Evolutionary conservation across 2,797 vertebrate genomes (phyloP), one percentile per base, ranked within the genome.

Genomic region (Glossophaga mutica): DNA sequence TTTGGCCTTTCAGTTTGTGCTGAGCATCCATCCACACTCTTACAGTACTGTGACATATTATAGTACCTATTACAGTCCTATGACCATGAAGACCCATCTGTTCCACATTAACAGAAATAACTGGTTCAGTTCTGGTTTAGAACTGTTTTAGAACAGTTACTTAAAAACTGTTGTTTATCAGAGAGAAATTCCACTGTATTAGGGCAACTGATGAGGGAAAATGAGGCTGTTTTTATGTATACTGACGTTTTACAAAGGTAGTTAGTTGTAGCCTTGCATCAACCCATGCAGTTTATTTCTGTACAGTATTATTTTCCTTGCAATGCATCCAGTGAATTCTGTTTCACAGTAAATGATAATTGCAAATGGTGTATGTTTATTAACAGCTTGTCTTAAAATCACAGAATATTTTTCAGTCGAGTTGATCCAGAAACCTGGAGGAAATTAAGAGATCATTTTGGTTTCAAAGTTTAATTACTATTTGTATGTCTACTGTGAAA

Each of bases 401-500:
- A 92, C 42, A 81, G 67, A 37, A 52, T 87, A 73, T 91, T 87
- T 87, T 91, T 83, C 71, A 91, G 32, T 65, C 39, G 94, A 73
- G 68, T 42, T 57, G 22, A 84, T 84, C 37, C 44, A 95, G 83
- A 95, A 82, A 96, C 19, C 52, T 87, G 44, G 39, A 87, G 88
- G 87, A 83, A 96, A 83, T 92, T 42, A 34, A 21, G 34, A 73
- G 67, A 88, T 74, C 67, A 46, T 52, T 90, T 96, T 94, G 44
- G 50, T 95, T 94, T 92, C 78, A 92, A 73, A 88, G 39, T 83
- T 89, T 57, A 93, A 89, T 79, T 73, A 71, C 34, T 73, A 46
- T 88, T 94, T 32, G 37, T 10, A 91, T 57, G 32, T 39, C 87
- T 96, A 94, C 92, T 93, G 89, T 73, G 83, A 97, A 97, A 94